Base-by-base conservation (phyloP, 2,797 vertebrate species). In the Helicolenus hilgendorfi region DNA sequence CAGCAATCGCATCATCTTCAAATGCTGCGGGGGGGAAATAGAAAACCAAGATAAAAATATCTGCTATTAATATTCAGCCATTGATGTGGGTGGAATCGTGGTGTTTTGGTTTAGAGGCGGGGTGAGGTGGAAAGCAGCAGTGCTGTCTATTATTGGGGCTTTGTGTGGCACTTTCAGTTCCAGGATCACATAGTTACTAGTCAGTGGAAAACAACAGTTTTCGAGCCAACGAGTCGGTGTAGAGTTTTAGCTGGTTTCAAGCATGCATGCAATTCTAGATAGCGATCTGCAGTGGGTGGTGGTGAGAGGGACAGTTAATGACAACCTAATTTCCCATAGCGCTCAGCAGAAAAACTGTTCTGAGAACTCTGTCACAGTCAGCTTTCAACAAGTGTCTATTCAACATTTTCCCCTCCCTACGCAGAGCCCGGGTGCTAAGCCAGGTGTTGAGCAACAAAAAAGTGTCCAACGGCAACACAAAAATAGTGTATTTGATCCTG, bases 1-100 rank as follows among this genome's bases (percentile, higher is more conserved):
- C 83, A 97, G 90, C 91, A 97, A 96, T 95, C 96, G 96, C 94
- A 97, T 96, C 97, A 98, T 98, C 95, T 96, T 98, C 92, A 92
- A 96, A 93, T 93, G 92, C 97, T 98, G 93, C 72, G 11, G 4
- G 79, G 83, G 81, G 70, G 68, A 64, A 55, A 71, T 73, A 77
- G 79, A 82, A 80, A 80, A 85, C 38, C 15, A 79, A 90, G 92
- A 93, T 96, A 96, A 87, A 95, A 96, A 94, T 94, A 96, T 74
- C 88, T 79, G 69, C 83, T 83, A 89, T 94, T 92, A 93, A 95
- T 93, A 94, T 95, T 94, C 93, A 92, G 69, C 45, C 79, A 86
- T 11, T 92, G 93, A 93, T 89, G 86, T 89, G 72, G 38, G 77
- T 72, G 74, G 84, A 91, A 93, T 89, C 85, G 77, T 60, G 63